These are phyloP conservation scores for Amiota communis DNA, from an alignment of 2,888 invertebrate genomes.

Conservation along the genomic window DNA sequence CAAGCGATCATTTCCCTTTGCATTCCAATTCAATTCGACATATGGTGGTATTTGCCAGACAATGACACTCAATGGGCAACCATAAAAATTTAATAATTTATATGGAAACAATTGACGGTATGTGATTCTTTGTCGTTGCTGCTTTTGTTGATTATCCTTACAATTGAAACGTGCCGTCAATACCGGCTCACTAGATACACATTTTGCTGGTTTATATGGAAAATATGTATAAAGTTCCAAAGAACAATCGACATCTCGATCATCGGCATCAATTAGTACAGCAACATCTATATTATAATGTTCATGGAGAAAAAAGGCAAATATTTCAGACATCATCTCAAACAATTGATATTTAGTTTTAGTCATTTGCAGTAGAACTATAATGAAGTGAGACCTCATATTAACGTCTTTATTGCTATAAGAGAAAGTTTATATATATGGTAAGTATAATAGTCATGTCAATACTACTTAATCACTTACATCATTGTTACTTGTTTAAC, in stretches of 20 bases:
- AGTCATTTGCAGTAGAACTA: conserved; percentile 38
- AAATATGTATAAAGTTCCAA: conserved; percentile 39
- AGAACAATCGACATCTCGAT: neutral
- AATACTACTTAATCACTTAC: neutral
- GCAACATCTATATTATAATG: conserved; percentile 48
- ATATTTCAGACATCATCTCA: conserved; percentile 45
- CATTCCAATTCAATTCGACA: conserved; percentile 32
- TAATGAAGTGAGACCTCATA: conserved; percentile 20
- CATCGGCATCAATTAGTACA: conserved; percentile 35
- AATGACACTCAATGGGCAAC: conserved; percentile 52
- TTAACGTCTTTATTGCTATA: neutral
- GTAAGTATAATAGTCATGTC: neutral
- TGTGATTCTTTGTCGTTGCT: neutral
- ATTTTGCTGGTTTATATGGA: conserved; percentile 42
- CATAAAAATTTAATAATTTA: conserved; percentile 57
- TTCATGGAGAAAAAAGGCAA: conserved; percentile 43
- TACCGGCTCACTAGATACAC: conserved; percentile 39
- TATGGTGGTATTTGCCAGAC: conserved; percentile 53
- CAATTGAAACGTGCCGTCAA: neutral
- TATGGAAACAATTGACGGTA: conserved; percentile 53
- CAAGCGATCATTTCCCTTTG: conserved; percentile 28
- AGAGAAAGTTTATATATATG: no score
- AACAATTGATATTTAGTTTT: neutral
- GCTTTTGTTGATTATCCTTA: neutral
- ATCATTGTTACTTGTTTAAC: neutral